These are phyloP conservation scores for Catalaphyllia jardinei DNA, from an alignment of 64 coral and sea anemone species.

Conservation along the genomic window DNA sequence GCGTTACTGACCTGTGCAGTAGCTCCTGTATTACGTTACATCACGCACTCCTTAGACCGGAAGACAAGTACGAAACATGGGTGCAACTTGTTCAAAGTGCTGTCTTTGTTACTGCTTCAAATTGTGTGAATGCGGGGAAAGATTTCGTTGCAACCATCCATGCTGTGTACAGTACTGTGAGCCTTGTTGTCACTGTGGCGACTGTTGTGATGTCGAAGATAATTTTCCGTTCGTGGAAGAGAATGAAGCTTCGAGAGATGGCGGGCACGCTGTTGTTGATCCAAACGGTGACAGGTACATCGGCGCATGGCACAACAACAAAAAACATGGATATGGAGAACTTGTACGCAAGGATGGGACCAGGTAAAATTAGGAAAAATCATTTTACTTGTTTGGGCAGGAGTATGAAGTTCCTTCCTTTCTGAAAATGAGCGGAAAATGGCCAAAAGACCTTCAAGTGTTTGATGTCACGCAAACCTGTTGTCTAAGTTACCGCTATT, in stretches of 20 bases:
- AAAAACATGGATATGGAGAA: slow-evolving; percentile 62
- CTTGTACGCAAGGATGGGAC: slow-evolving; percentile 38
- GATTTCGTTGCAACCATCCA: slow-evolving; percentile 5
- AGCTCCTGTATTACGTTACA: background rate
- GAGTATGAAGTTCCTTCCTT: background rate
- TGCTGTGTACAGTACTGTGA: background rate
- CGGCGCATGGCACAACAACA: slow-evolving; percentile 20
- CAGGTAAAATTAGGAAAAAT: background rate
- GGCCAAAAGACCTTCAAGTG: background rate
- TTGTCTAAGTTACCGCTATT: background rate
- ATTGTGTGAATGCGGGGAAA: slow-evolving; percentile 27
- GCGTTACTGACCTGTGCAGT: background rate
- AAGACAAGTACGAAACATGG: slow-evolving; percentile 2
- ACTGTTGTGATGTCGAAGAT: slow-evolving; percentile 60
- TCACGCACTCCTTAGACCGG: background rate
- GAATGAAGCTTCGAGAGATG: slow-evolving; percentile 7
- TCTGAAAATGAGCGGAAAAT: background rate
- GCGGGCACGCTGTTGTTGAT: slow-evolving; percentile 35
- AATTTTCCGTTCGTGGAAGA: background rate
- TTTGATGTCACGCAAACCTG: background rate
- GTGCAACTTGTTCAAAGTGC: slow-evolving; percentile 40
- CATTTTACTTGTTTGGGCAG: background rate
- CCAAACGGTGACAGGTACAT: slow-evolving; percentile 31
- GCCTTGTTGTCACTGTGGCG: slow-evolving; percentile 46
- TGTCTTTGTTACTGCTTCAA: slow-evolving; percentile 60